phyloP scores from a whole-genome alignment of 2,888 invertebrate genomes.

The Eupeodes latifasciatus region DNA sequence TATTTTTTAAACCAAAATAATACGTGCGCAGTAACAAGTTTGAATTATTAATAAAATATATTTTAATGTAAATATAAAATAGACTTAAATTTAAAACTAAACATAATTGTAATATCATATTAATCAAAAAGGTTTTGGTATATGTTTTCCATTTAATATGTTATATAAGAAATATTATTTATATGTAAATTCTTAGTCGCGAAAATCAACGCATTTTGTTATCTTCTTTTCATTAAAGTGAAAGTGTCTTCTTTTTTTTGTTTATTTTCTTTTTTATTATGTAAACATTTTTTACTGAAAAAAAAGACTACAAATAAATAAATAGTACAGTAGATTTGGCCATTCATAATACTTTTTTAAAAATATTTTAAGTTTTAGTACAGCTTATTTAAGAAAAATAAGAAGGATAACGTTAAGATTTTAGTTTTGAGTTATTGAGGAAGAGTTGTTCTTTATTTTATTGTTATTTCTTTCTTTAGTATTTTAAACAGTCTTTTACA shows the following conservation, averaged over 20 bases:
- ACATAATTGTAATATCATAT: slow-evolving; percentile 29
- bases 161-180: slow-evolving; percentile 27
- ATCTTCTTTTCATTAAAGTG: slow-evolving; percentile 37
- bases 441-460: slow-evolving; percentile 18
- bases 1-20: slow-evolving; percentile 22
- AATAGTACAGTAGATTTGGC: slow-evolving; percentile 75
- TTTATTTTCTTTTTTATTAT: neutral
- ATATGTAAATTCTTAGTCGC: neutral
- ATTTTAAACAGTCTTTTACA: slow-evolving; percentile 72
- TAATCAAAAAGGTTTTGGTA: slow-evolving; percentile 70
- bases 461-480: slow-evolving; percentile 53
- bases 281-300: slow-evolving; percentile 28
- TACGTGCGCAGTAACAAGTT: slow-evolving; percentile 64
- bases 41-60: slow-evolving; percentile 14
- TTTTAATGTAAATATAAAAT: slow-evolving; percentile 13
- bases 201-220: neutral
- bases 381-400: slow-evolving; percentile 8
- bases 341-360: slow-evolving; percentile 73
- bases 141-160: slow-evolving; percentile 54
- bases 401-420: slow-evolving; percentile 29
- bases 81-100: slow-evolving; percentile 33
- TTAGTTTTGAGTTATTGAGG: slow-evolving; percentile 32
- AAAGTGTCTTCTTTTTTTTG: slow-evolving; percentile 2
- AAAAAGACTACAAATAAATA: slow-evolving; percentile 68
- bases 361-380: slow-evolving; percentile 17